Base-by-base conservation (phyloP, 2,113 vertebrate species). In the Peromyscus polionotus region DNA sequence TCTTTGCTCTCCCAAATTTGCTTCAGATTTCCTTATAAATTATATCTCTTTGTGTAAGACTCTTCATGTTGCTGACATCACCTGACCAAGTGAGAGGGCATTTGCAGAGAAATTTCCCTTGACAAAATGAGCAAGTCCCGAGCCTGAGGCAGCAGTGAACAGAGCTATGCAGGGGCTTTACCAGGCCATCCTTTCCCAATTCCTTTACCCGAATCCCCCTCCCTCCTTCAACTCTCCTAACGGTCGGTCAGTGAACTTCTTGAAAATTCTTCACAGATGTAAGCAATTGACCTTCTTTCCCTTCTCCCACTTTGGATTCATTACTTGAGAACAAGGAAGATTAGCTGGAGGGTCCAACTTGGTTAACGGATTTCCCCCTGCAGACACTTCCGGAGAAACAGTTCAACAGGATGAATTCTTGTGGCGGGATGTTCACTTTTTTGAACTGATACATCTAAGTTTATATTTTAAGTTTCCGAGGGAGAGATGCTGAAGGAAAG, bases 81-180 rank as follows among this genome's bases (percentile, higher is more conserved):
- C 65, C 57, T 77, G 84, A 22, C 16, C 45, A 94, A 84, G n/a
- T 89, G 61, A 24, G 0, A 13, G 33, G 80, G 42, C 63, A 94
- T 88, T 76, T 88, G 45, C 57, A 88, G 68, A 95, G 90, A 95
- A 92, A 97, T 80, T 85, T 73, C 75, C 95, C 76, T 93, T 77
- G 88, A 76, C 76, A 54, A 80, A 51, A 93, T 67, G 68, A 95
- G 54, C 12, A 95, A 72, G 90, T 95, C 59, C n/a, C 4, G 92
- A 51, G 22, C 26, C 24, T 75, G 8, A 95, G 90, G 65, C 26
- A 59, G 57, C 28, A 51, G 76, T n/a, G n/a, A 39, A 86, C 77
- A 48, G 22, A 24, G 54, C 59, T 80, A 7, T 84, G 13, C 57
- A 79, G 72, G 48, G 4, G 94, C 61, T 31, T 85, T 51, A 90